These are phyloP conservation scores for Chaitophorus viminalis DNA, from an alignment of 2,888 invertebrate genomes.

Conservation along the genomic window DNA sequence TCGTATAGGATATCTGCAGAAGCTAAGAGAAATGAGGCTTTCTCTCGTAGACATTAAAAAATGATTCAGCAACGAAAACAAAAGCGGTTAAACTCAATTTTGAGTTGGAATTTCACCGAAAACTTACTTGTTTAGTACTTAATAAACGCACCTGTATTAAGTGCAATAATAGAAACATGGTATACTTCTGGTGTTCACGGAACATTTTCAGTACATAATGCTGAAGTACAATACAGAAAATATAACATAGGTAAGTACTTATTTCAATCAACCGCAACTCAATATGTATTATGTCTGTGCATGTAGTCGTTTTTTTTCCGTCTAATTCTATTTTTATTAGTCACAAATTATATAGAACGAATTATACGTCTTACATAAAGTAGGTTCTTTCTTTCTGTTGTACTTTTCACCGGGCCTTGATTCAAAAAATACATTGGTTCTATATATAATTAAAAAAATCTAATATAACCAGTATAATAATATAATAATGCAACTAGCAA, in stretches of 20 bases:
- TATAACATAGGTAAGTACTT: too few relatives aligned
- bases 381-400: neutral
- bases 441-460: too few relatives aligned
- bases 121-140: neutral
- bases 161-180: too few relatives aligned
- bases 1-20: neutral
- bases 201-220: too few relatives aligned
- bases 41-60: neutral
- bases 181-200: too few relatives aligned
- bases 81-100: conserved; percentile 1
- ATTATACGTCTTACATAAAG: neutral
- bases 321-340: neutral
- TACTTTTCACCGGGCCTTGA: neutral
- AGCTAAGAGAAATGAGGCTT: neutral
- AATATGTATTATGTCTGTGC: neutral
- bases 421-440: neutral
- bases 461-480: neutral
- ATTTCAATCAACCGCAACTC: neutral
- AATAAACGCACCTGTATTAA: too few relatives aligned
- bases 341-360: neutral
- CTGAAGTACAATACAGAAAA: too few relatives aligned
- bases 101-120: neutral
- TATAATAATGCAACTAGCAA: neutral
- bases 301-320: neutral
- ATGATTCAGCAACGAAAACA: neutral